Evolutionary conservation across 1,140 invertebrate genomes (phyloP), one percentile per base, ranked within the genome.

Genomic region (Orius insidiosus): DNA sequence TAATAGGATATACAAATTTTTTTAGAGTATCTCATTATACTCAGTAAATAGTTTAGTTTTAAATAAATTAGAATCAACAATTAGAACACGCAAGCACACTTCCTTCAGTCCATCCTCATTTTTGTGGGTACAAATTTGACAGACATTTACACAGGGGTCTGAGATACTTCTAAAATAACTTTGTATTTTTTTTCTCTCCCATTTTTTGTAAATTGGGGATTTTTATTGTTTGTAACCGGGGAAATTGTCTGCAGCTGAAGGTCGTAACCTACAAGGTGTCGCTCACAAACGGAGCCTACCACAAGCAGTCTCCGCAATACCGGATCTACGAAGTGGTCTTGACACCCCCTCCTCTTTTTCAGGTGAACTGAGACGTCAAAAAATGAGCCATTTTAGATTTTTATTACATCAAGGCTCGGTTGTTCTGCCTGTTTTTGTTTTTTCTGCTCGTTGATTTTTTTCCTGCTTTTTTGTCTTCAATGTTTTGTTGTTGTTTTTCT

Each of bases 281-380:
- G 76, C 74, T 62, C 80, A 82, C 71, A 76, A 78, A 67, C 74
- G 82, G 62, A 75, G 80, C 62, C 73, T 85, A 62, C 78, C 80
- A 59, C 76, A 77, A 65, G 73, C 77, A 59, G 72, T 74, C 61
- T 66, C 68, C 62, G 75, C 80, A 63, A 86, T 86, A 64, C 83
- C 83, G 63, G 80, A 85, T 72, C 75, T 86, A 63, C 78, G 83
- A 64, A 78, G 76, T 67, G 76, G 76, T 42, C 47, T 57, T 40
- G 56, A 57, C 48, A 45, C 50, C 24, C 52, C 52, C 32, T 50
- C 67, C 64, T 74, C 63, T 60, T 73, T 73, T 58, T 71, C 71
- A 74, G 71, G 71, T 73, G 72, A 64, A 24, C 24, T 24, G n/a
- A n/a, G n/a, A n/a, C 7, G 24, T 24, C 24, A 24, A 24, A 24